Conservation (phyloP, 2,113 vertebrate species). For the Macquaria ambigua region DNA sequence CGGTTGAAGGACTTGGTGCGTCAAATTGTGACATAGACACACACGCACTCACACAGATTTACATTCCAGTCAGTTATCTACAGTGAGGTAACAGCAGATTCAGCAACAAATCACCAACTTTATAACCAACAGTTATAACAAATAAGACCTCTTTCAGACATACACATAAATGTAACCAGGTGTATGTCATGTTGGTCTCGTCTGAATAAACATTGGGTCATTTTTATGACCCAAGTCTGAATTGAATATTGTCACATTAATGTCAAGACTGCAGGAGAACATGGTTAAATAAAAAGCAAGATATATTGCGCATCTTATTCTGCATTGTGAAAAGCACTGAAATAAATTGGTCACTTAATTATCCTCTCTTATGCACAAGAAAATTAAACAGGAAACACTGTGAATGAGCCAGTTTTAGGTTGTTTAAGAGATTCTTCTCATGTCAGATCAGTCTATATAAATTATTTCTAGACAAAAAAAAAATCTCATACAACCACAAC, state of each 20-base stretch:
- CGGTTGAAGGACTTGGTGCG: constrained; percentile 62
- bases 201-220: neutral
- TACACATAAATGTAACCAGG: no score
- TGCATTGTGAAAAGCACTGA: neutral
- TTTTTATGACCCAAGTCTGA: neutral
- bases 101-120: constrained; percentile 19
- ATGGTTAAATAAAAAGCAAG: neutral
- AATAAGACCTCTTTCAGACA: constrained; percentile 3
- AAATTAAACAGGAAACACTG: neutral
- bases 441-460: no score
- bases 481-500: no score
- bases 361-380: neutral
- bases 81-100: constrained; percentile 30
- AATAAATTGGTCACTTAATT: neutral
- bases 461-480: neutral
- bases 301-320: neutral
- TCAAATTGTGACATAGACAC: constrained; percentile 68
- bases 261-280: neutral
- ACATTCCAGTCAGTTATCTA: constrained; percentile 50
- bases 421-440: no score
- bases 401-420: no score
- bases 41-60: neutral
- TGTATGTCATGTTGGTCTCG: no score
- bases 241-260: neutral
- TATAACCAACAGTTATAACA: neutral